Percentiles rank a stretch among this genome's conserved stretches.
phyloP scores from a whole-genome alignment of 2,797 vertebrate genomes.

The Epinephelus coioides region DNA sequence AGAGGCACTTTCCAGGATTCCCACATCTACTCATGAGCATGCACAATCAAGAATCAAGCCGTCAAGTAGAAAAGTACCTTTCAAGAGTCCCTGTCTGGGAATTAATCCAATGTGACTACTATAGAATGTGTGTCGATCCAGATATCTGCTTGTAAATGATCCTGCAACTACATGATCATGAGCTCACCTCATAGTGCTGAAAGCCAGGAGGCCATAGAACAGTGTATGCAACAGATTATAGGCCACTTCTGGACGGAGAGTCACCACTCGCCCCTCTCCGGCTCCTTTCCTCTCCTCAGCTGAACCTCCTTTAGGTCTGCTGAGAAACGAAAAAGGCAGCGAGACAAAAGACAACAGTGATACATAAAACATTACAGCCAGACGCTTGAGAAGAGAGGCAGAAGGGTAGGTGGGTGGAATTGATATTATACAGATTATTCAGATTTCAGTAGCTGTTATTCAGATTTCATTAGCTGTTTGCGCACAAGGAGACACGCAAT shows the following conservation, averaged over 20 bases:
- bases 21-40: constrained; percentile 36
- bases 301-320: constrained; percentile 48
- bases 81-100: constrained; percentile 6
- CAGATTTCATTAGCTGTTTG: constrained; percentile 65
- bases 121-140: neutral
- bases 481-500: constrained; percentile 42
- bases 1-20: constrained; percentile 41
- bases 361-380: constrained; percentile 71
- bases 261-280: constrained; percentile 62
- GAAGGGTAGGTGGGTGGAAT: constrained; percentile 70
- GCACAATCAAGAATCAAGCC: constrained; percentile 42
- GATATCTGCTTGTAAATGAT: constrained; percentile 1
- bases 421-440: constrained; percentile 67
- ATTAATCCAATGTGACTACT: neutral
- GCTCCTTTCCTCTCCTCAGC: constrained; percentile 66
- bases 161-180: constrained; percentile 1
- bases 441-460: constrained; percentile 63
- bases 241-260: constrained; percentile 89
- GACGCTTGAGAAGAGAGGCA: constrained; percentile 44
- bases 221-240: constrained; percentile 93
- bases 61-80: constrained; percentile 29
- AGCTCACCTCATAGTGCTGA: constrained; percentile 96
- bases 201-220: constrained; percentile 92
- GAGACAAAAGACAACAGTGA: constrained; percentile 52
- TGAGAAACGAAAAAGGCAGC: constrained; percentile 62